Evolutionary conservation across 2,113 vertebrate genomes (phyloP).

Genomic region (Ammodytes dubius): DNA sequence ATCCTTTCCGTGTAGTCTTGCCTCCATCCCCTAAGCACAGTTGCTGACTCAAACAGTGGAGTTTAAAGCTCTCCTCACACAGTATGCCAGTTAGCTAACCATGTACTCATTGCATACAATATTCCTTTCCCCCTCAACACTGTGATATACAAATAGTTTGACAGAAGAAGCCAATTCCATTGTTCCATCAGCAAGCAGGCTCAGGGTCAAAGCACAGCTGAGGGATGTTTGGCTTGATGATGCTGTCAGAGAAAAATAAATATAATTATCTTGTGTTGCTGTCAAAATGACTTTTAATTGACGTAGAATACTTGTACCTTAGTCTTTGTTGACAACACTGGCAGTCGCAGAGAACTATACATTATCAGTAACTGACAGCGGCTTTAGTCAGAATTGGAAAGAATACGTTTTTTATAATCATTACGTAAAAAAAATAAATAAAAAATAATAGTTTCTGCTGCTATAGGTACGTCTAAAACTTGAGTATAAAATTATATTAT

Average conservation of each 20-base stretch:
- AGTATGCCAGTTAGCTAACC: not conserved
- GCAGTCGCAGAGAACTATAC: not conserved
- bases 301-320: not conserved
- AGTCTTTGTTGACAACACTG: not conserved
- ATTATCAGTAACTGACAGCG: not conserved
- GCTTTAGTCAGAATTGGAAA: not conserved
- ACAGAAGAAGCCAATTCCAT: not conserved
- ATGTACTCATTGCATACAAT: not conserved
- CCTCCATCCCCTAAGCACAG: slow-evolving; percentile 6
- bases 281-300: not conserved
- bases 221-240: not conserved
- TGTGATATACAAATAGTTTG: not conserved
- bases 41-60: slow-evolving; percentile 57
- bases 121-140: not conserved
- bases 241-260: slow-evolving; percentile 7
- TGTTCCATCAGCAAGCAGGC: not conserved
- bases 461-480: not conserved
- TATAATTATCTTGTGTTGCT: not conserved
- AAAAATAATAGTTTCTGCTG: not conserved
- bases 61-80: slow-evolving; percentile 31
- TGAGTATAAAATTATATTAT: not conserved
- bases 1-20: slow-evolving; percentile 24
- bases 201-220: slow-evolving; percentile 4
- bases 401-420: not conserved
- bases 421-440: too few species aligned